Percentiles rank a stretch among this genome's conserved stretches.
These are phyloP conservation scores for Prosopocoilus inquinatus DNA, from an alignment of 2,888 invertebrate species.

Conservation along the genomic window DNA sequence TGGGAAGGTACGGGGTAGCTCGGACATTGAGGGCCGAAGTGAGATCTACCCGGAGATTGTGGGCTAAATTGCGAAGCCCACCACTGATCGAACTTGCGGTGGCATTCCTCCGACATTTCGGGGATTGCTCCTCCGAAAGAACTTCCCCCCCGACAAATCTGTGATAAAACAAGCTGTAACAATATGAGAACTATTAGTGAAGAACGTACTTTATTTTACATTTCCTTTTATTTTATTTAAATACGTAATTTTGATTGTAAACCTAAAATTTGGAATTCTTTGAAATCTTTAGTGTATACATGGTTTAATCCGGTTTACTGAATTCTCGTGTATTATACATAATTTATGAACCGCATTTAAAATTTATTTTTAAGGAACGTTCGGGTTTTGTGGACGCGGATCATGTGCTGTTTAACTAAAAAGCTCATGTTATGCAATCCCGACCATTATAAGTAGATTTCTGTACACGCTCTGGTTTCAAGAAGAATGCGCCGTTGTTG, in stretches of 20 bases:
- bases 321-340: too few relatives aligned
- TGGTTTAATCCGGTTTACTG: too few relatives aligned
- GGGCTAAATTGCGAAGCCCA: conserved; percentile 75
- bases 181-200: conserved; percentile 9
- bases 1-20: conserved; percentile 52
- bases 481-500: not conserved
- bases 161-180: conserved; percentile 73
- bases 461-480: not conserved
- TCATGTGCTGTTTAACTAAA: conserved; percentile 34
- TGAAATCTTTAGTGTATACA: too few relatives aligned
- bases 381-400: conserved; percentile 36
- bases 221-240: too few relatives aligned
- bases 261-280: too few relatives aligned
- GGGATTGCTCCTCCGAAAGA: conserved; percentile 64
- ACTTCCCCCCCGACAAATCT: conserved; percentile 77
- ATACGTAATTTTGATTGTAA: too few relatives aligned
- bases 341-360: too few relatives aligned
- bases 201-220: too few relatives aligned
- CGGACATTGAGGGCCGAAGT: conserved; percentile 52
- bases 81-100: conserved; percentile 90
- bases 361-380: too few relatives aligned
- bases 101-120: conserved; percentile 79
- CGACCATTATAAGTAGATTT: conserved; percentile 28
- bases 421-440: conserved; percentile 32
- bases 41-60: conserved; percentile 46